Evolutionary conservation across 2,113 vertebrate genomes (phyloP), one percentile per base, ranked within the genome.

Genomic region (Rana temporaria): DNA sequence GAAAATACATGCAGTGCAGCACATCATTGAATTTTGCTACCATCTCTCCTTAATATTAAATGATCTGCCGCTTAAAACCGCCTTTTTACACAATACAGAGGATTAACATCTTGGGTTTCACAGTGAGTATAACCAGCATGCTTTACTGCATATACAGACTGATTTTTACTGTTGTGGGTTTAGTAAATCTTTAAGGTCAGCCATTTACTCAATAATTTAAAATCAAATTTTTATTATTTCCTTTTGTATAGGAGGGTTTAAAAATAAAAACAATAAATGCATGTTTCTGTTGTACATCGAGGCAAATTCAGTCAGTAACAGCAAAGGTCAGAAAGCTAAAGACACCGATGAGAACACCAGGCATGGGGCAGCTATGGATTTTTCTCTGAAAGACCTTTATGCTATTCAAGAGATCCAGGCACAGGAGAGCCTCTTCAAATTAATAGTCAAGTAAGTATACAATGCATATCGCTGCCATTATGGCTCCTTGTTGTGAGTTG

Each of bases 341-440:
- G 86, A 86, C 85, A 64, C 86, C 1, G 88, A 96, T 78, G 91
- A 94, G 76, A 85, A 89, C 6, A 87, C 87, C 81, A 85, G 89
- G 76, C 87, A 93, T 57, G 88, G 93, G 76, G 38, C 92, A 0
- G 86, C 93, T 26, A 92, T 97, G 87, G 98, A 99, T 84, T 99
- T 98, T 88, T 98, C 95, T 59, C 94, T 99, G 76, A 99, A 97
- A 90, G 98, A 99, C 80, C 94, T 99, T 71, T 99, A 99, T 30
- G 97, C 96, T 82, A 89, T 99, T 86, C 97, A 97, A 85, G 98
- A 99, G 89, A 99, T 99, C 86, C 98, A 99, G 86, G 95, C 96
- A 17, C 96, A 99, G 90, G 94, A 96, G 77, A 92, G 95, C 60
- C 87, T 98, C 26, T 91, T 98, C 81, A 94, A 90, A 60, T 92